These are phyloP conservation scores for Hydrochoerus hydrochaeris DNA, from an alignment of 2,113 vertebrate species.

Conservation along the genomic window DNA sequence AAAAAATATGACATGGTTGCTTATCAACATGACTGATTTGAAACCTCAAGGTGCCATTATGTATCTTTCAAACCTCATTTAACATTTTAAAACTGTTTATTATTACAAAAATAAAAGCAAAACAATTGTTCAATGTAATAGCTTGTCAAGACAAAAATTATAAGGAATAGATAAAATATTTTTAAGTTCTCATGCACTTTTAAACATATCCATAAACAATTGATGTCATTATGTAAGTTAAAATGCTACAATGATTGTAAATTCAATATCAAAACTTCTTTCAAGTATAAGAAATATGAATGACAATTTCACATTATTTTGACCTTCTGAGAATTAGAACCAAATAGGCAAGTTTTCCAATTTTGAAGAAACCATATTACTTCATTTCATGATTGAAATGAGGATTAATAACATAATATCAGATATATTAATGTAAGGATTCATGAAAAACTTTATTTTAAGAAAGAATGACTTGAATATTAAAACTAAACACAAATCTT, in stretches of 20 bases:
- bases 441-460: neutral
- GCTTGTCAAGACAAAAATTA: neutral
- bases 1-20: neutral
- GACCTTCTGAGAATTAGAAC: conserved; percentile 44
- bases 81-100: neutral
- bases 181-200: neutral
- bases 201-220: neutral
- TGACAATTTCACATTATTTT: conserved; percentile 49
- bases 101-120: neutral
- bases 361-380: neutral
- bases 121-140: neutral
- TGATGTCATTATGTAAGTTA: neutral
- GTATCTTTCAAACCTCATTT: neutral
- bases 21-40: neutral
- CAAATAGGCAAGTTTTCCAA: conserved; percentile 24
- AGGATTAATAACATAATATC: neutral
- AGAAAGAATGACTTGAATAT: neutral
- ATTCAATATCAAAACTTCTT: conserved; percentile 48
- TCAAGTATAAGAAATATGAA: neutral
- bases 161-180: neutral
- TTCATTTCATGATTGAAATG: conserved; percentile 19
- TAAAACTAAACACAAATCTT: neutral
- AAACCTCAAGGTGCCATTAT: neutral
- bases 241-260: neutral
- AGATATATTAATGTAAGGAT: neutral